Evolutionary conservation across 2,797 vertebrate genomes (phyloP), one percentile per base, ranked within the genome.

Genomic region (Pipistrellus nathusii): DNA sequence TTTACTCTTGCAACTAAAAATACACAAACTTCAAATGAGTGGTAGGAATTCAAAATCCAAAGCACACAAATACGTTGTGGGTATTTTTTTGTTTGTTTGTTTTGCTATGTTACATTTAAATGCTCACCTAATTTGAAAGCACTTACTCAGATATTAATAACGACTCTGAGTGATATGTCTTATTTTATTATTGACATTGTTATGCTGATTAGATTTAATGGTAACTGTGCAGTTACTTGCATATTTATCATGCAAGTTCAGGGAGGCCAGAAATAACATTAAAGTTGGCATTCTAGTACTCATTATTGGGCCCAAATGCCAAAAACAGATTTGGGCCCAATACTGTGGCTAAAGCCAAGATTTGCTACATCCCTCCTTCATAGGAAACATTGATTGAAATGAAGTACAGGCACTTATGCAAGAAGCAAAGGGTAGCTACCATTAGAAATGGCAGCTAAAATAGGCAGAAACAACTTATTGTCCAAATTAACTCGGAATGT

Each of bases 1-100:
- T 96, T 91, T 69, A 85, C 17, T 71, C 51, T 83, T 35, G 21
- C 21, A 75, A 75, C 73, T 85, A 82, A 95, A 93, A 85, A 91
- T 77, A 66, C 17, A n/a, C 82, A 59, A 76, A 80, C 18, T 93
- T 91, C 41, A 88, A 27, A 11, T 35, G 59, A 95, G 14, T 71
- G 55, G 55, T 38, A 80, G 46, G 12, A 96, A 95, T 88, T 86
- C 44, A 83, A 97, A 96, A 59, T 71, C 18, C 32, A 88, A 94
- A 90, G 32, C n/a, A 80, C 17, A 53, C 8, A 53, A 72, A 32
- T 90, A 77, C 6, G 1, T 73, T 30, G 41, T 14, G 25, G 59
- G 59, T 30, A 13, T 35, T 35, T n/a, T 84, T 41, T 83, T 48
- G 46, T 48, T 53, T 53, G 51, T 53, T 53, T 51, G 51, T 53